Base-by-base conservation (phyloP, 2,113 vertebrate genomes). In the Alexandromys fortis region DNA sequence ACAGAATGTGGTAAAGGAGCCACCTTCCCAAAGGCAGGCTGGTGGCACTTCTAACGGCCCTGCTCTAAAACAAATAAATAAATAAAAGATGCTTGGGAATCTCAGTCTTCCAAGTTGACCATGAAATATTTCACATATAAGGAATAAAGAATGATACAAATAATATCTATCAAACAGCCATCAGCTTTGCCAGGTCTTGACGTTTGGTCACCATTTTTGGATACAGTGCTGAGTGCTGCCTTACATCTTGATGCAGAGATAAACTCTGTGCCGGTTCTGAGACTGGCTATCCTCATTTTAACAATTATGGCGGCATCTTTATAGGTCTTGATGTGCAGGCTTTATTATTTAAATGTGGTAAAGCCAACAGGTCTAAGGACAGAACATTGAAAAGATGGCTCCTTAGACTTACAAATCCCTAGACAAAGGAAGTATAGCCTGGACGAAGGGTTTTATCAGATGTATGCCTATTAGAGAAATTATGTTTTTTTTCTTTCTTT, bases 81-180 rank as follows among this genome's bases (percentile, higher is more conserved):
- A 85, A 88, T 89, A 90, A 83, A 75, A 87, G 70, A 72, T 95
- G n/a, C 7, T 94, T 85, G 11, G 19, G 47, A 83, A 83, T 87
- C 92, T 75, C 38, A 79, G 16, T 83, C 78, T 72, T 92, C 83
- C 89, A 92, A 78, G 92, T 63, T 91, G 73, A 83, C 75, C 67
- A 77, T 47, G 58, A 96, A 92, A 52, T 83, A 92, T 82, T 94
- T 94, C 55, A 96, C 82, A 58, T 33, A 76, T 72, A 61, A 91
- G 79, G 13, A 63, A 5, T 87, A 94, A 0, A 65, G 45, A 89
- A 92, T 89, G 58, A 68, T 49, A 73, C 45, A 45, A 78, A 55
- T 55, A 72, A 88, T 52, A 58, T 13, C 55, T 19, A 42, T 11
- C 45, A 85, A 52, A 78, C 5, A 77, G 3, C 38, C 65, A 45